Evolutionary conservation across 2,888 invertebrate genomes (phyloP).

Genomic region (Sepiola atlantica): DNA sequence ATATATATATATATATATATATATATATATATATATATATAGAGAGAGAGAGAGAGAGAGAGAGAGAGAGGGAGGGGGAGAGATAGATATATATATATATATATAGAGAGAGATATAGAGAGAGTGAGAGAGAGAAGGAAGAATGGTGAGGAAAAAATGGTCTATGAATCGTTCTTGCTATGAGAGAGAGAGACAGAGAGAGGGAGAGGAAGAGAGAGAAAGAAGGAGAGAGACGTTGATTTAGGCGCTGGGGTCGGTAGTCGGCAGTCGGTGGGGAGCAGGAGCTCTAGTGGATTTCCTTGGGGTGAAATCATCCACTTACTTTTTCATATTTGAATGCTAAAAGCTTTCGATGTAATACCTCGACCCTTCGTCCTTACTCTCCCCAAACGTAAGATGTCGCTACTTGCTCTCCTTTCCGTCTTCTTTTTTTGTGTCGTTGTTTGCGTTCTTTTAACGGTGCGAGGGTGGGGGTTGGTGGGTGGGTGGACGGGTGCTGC

Average conservation of each 20-base stretch:
- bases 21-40: too few species aligned
- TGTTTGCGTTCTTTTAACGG: background rate
- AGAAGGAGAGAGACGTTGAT: background rate
- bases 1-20: too few species aligned
- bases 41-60: background rate
- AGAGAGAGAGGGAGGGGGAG: background rate
- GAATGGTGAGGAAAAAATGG: background rate
- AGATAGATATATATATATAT: background rate
- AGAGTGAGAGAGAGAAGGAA: conserved; percentile 43
- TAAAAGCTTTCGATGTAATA: conserved; percentile 33
- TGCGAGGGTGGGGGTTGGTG: background rate
- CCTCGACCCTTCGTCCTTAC: background rate
- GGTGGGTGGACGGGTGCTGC: background rate
- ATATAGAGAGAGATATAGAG: conserved; percentile 38
- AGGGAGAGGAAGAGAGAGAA: background rate
- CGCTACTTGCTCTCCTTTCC: background rate
- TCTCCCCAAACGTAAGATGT: background rate
- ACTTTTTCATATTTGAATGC: conserved; percentile 1
- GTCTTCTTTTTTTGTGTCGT: too few species aligned
- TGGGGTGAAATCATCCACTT: conserved; percentile 20
- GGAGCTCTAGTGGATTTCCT: background rate
- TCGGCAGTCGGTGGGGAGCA: background rate
- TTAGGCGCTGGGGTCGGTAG: too few species aligned
- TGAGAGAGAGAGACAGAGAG: background rate
- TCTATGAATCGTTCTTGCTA: background rate